Base-by-base conservation (phyloP, 2,888 invertebrate genomes). In the Chesias legatella region DNA sequence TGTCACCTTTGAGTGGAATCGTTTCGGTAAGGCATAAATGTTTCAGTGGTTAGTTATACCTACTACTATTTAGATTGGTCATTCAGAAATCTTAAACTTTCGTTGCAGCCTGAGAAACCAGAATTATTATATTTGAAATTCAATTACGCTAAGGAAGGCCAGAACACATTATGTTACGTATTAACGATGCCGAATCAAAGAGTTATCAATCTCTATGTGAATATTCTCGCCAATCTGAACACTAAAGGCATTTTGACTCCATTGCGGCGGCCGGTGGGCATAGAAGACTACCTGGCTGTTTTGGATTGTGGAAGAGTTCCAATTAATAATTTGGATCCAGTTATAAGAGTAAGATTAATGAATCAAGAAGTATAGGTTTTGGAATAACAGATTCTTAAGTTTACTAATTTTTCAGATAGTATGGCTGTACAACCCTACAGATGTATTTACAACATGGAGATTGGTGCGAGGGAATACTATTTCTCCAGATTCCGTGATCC, bases 281-380 rank as follows among this genome's bases (percentile, higher is more conserved):
- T 49, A 3, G 43, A 57, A 0, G 67, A 76, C 0, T 80, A 75
- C 55, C 58, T 86, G 10, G 71, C 81, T 2, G 66, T 75, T 10
- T 46, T 86, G 47, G 75, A 86, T 41, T 86, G 88, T 58, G 88
- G 88, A 23, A 73, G 65, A 63, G 86, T 86, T 10, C 83, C 85
- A 21, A 86, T 88, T 7, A 88, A 88, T 53, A 88, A 88, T 55
- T 67, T 88, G 48, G 85, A 88, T 67, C 81, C 85, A 1, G 85
- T 86, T 17, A 80, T 86, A 52, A 67, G 88, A 61, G 88, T 86
- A 56, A 64, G 73, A 17, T 17, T 3, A 17, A 3, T 17, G 2
- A 17, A 17, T 17, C 13, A 17, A 17, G 13, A 17, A 17, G 13
- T 3, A 17, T 17, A 17, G 3, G 2, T 17, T 17, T 17, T 5